These are phyloP conservation scores for Phyto melanocephala DNA, from an alignment of 2,888 invertebrate species.

Conservation along the genomic window DNA sequence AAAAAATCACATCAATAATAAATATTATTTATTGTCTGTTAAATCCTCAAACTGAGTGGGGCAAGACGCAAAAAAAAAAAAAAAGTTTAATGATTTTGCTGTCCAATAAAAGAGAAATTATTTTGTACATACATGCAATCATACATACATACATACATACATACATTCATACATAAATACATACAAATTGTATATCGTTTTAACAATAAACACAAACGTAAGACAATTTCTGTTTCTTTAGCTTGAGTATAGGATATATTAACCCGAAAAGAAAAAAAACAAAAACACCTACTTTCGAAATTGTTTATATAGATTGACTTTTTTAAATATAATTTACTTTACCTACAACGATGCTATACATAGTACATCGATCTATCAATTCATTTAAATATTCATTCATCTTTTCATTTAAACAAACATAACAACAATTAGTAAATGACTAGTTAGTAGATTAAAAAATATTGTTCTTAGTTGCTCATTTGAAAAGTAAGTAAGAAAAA, in stretches of 20 bases:
- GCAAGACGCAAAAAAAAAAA: neutral
- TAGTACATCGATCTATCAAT: neutral
- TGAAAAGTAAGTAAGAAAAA: neutral
- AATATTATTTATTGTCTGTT: constrained; percentile 1
- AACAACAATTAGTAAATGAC: neutral
- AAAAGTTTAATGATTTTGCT: constrained; percentile 12
- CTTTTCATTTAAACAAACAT: constrained; percentile 15
- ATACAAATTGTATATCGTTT: constrained; percentile 9
- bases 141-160: no score
- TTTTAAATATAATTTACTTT: constrained; percentile 59
- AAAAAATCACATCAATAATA: neutral
- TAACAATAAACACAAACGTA: constrained; percentile 16
- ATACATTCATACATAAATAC: no score
- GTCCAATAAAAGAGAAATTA: neutral
- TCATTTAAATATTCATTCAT: no score
- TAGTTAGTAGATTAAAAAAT: neutral
- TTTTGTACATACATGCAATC: no score
- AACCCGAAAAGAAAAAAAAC: constrained; percentile 39
- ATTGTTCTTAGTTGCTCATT: constrained; percentile 1
- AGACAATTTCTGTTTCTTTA: neutral
- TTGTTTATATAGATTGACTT: constrained; percentile 67
- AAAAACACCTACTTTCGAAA: constrained; percentile 66
- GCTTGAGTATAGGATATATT: constrained; percentile 40
- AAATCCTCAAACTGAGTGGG: constrained; percentile 15
- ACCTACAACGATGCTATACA: constrained; percentile 58